Percentiles rank a stretch among this genome's conserved stretches.
Evolutionary conservation across 2,113 vertebrate species (phyloP).

Genomic region (Rhombomys opimus): DNA sequence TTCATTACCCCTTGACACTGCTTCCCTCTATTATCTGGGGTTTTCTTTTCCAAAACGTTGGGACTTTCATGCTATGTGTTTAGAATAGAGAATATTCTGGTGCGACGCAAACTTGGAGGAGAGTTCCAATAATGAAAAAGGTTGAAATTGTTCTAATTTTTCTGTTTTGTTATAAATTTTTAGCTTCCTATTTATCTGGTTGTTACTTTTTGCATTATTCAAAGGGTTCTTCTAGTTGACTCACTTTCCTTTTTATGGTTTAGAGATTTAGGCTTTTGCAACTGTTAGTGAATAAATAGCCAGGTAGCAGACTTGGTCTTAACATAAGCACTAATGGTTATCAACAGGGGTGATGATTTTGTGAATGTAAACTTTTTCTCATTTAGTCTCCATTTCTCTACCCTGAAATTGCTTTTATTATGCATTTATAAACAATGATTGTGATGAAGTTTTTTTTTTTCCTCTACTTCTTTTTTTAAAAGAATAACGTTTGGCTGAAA

Average conservation of each 20-base stretch:
- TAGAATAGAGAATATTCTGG: not conserved
- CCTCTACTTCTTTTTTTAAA: slow-evolving; percentile 69
- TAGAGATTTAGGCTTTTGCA: not conserved
- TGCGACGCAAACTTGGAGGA: not conserved
- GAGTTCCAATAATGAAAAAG: not conserved
- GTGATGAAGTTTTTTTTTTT: slow-evolving; percentile 61
- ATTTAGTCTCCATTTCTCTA: slow-evolving; percentile 55
- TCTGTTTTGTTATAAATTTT: not conserved
- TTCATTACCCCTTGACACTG: not conserved
- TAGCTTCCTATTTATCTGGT: slow-evolving; percentile 6
- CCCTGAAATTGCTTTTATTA: slow-evolving; percentile 65
- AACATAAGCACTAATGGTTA: not conserved
- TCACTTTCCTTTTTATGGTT: not conserved
- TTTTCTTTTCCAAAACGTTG: slow-evolving; percentile 11
- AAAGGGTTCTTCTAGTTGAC: not conserved
- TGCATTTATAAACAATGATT: slow-evolving; percentile 64
- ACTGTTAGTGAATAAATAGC: not conserved
- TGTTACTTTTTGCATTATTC: not conserved
- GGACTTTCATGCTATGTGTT: not conserved
- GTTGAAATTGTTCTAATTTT: not conserved
- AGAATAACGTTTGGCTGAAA: slow-evolving; percentile 63
- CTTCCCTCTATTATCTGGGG: not conserved
- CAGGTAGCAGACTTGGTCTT: not conserved
- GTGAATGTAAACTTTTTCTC: not conserved
- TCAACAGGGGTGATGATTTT: slow-evolving; percentile 39